A percentile compares a stretch with the other conserved stretches of the same genome.
These are phyloP conservation scores for Pseudochirops corinnae DNA, from an alignment of 2,797 vertebrate species.

Conservation along the genomic window DNA sequence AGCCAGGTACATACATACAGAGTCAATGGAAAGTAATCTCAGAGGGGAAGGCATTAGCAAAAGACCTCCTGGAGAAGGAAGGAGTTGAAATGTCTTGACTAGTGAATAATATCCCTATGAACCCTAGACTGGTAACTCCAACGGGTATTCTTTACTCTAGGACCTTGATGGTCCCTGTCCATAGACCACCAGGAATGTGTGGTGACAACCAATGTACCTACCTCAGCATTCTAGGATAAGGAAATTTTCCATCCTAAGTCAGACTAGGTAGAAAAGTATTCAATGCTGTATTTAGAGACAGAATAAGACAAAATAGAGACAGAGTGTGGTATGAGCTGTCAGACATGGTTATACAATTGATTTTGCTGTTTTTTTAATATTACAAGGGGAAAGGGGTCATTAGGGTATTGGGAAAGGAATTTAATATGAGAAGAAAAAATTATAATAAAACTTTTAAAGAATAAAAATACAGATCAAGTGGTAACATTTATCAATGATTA, in stretches of 20 bases:
- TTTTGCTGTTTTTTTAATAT: no score
- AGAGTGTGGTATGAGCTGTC: no score
- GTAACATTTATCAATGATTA: not conserved
- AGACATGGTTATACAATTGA: no score
- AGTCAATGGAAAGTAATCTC: not conserved
- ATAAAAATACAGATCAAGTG: not conserved
- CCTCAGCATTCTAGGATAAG: no score
- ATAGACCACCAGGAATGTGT: no score
- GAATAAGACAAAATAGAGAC: no score
- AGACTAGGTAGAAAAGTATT: no score
- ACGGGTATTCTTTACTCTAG: not conserved
- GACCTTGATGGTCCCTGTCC: not conserved
- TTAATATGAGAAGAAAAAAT: not conserved
- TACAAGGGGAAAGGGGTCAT: no score
- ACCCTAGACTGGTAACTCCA: not conserved
- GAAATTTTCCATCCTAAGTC: no score
- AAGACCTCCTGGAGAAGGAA: not conserved
- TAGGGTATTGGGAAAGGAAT: not conserved
- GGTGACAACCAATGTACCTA: no score
- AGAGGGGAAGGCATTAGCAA: not conserved
- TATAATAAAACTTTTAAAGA: not conserved
- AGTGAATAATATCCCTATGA: not conserved
- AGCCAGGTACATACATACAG: not conserved
- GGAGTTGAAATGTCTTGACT: not conserved
- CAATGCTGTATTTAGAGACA: no score